These are phyloP conservation scores for Gymnoscopelus braueri DNA, from an alignment of 2,797 vertebrate species.

Conservation along the genomic window DNA sequence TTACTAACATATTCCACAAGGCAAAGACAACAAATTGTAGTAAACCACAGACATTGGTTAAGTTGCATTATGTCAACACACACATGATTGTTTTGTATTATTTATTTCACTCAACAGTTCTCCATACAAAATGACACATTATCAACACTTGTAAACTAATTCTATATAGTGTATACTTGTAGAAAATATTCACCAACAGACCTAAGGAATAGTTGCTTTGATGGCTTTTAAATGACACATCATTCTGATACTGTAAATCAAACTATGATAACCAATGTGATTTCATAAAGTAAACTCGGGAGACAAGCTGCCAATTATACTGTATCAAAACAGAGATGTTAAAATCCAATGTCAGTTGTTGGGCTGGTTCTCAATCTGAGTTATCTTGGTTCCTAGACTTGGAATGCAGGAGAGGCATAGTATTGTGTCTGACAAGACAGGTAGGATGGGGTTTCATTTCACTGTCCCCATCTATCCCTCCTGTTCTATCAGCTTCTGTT, in stretches of 20 bases:
- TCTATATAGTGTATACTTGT: background rate
- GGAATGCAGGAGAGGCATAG: constrained; percentile 11
- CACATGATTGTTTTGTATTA: constrained; percentile 16
- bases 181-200: constrained; percentile 22
- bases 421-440: background rate
- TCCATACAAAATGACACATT: constrained; percentile 28
- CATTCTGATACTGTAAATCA: constrained; percentile 7
- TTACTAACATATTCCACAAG: background rate
- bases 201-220: background rate
- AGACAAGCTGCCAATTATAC: background rate
- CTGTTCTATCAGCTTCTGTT: constrained; percentile 90
- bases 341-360: background rate
- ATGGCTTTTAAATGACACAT: constrained; percentile 19
- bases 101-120: constrained; percentile 48
- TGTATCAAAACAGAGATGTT: constrained; percentile 1
- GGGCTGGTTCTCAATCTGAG: background rate
- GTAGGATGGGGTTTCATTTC: background rate
- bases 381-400: constrained; percentile 23
- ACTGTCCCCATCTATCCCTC: constrained; percentile 85
- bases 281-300: constrained; percentile 13
- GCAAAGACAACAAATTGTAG: no score
- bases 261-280: background rate
- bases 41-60: background rate
- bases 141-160: constrained; percentile 19
- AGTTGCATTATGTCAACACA: constrained; percentile 4